phyloP scores from a whole-genome alignment of 2,113 vertebrate genomes.

The Trachemys scripta region DNA sequence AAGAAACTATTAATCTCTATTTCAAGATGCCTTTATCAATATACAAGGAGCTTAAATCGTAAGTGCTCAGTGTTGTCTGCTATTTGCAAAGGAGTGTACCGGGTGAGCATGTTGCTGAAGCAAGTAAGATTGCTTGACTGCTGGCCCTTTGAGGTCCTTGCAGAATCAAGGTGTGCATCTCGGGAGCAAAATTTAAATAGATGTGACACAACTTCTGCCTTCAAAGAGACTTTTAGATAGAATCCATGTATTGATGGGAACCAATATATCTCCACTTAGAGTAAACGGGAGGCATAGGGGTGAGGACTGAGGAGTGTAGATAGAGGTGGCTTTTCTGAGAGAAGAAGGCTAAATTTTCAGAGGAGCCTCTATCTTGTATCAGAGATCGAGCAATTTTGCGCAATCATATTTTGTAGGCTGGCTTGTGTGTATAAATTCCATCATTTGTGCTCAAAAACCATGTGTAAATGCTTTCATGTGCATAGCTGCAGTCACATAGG shows the following conservation, averaged over 20 bases:
- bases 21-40: neutral
- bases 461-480: neutral
- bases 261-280: neutral
- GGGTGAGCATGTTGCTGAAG: neutral
- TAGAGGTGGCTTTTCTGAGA: neutral
- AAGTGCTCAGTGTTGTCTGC: neutral
- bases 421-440: neutral
- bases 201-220: neutral
- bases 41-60: neutral
- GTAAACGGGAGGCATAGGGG: neutral
- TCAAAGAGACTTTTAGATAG: neutral
- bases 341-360: neutral
- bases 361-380: neutral
- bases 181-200: neutral
- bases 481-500: neutral
- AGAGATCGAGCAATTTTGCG: neutral
- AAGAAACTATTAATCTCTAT: neutral
- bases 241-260: neutral
- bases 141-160: neutral
- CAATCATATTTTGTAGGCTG: neutral
- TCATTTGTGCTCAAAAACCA: neutral
- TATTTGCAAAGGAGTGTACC: constrained; percentile 1
- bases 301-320: neutral
- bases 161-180: neutral
- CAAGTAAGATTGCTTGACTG: neutral